Evolutionary conservation across 2,888 invertebrate genomes (phyloP).

Genomic region (Monopis laevigella): DNA sequence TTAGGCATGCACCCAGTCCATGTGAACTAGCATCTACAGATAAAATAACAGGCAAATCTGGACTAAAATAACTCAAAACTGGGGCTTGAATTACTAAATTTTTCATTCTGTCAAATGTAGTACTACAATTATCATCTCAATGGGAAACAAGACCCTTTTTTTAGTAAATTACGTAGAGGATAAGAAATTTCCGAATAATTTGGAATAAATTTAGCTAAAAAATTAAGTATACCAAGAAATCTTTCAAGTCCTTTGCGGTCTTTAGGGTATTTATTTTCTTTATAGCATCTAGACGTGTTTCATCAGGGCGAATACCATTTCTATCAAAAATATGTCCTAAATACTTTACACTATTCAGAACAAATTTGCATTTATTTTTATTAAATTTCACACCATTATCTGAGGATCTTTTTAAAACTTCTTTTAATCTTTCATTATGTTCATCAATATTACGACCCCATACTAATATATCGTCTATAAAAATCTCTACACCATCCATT

Average conservation of each 20-base stretch:
- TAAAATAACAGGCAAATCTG: constrained; percentile 12
- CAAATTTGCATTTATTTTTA: too few species aligned
- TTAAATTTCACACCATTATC: too few species aligned
- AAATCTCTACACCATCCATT: constrained; percentile 14
- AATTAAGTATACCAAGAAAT: too few species aligned
- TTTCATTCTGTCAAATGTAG: constrained; percentile 11
- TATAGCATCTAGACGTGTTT: too few species aligned
- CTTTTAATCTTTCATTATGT: constrained; percentile 14
- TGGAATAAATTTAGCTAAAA: constrained; percentile 14
- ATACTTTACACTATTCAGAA: too few species aligned
- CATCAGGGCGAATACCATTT: too few species aligned
- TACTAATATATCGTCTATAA: constrained; percentile 14
- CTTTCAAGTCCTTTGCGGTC: too few species aligned
- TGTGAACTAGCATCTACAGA: constrained; percentile 15
- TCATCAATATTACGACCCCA: constrained; percentile 12
- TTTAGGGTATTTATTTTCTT: too few species aligned
- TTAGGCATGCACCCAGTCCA: constrained; percentile 15
- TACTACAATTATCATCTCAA: constrained; percentile 9
- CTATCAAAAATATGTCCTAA: too few species aligned
- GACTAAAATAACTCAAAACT: constrained; percentile 13
- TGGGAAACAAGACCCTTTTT: constrained; percentile 12
- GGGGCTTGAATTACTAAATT: constrained; percentile 10
- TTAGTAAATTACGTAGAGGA: constrained; percentile 13
- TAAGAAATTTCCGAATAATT: constrained; percentile 6
- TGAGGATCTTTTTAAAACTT: too few species aligned